These are phyloP conservation scores for Dromius quadrimaculatus DNA, from an alignment of 2,888 invertebrate genomes.

Conservation along the genomic window DNA sequence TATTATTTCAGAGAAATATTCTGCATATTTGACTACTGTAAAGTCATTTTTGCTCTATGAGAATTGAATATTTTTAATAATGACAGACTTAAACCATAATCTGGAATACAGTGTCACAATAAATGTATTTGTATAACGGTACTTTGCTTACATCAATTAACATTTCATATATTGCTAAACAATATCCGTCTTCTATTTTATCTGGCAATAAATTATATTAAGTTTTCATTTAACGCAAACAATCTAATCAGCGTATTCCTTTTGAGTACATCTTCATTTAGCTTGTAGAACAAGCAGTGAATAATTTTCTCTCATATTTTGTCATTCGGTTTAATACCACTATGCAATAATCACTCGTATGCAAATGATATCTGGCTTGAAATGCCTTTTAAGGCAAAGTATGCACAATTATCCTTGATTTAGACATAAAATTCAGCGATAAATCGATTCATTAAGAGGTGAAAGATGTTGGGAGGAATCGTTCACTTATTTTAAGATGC, in stretches of 20 bases:
- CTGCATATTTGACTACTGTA: too few species aligned
- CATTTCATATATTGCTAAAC: too few species aligned
- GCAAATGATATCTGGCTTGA: neutral
- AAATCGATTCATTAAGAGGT: too few species aligned
- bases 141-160: too few species aligned
- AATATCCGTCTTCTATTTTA: neutral
- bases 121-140: too few species aligned
- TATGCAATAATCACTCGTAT: constrained; percentile 2
- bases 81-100: too few species aligned
- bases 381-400: constrained; percentile 7
- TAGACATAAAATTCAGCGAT: constrained; percentile 30
- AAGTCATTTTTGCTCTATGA: too few species aligned
- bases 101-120: too few species aligned
- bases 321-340: neutral
- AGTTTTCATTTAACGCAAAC: neutral
- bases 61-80: too few species aligned
- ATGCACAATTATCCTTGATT: constrained; percentile 23
- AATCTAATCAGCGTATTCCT: neutral
- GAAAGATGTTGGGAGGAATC: too few species aligned
- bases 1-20: too few species aligned
- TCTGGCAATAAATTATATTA: neutral
- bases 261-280: neutral
- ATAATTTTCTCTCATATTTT: constrained; percentile 1
- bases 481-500: too few species aligned
- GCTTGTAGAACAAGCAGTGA: neutral